These are phyloP conservation scores for Bombus confusus DNA, from an alignment of 1,140 invertebrate genomes.

Conservation along the genomic window DNA sequence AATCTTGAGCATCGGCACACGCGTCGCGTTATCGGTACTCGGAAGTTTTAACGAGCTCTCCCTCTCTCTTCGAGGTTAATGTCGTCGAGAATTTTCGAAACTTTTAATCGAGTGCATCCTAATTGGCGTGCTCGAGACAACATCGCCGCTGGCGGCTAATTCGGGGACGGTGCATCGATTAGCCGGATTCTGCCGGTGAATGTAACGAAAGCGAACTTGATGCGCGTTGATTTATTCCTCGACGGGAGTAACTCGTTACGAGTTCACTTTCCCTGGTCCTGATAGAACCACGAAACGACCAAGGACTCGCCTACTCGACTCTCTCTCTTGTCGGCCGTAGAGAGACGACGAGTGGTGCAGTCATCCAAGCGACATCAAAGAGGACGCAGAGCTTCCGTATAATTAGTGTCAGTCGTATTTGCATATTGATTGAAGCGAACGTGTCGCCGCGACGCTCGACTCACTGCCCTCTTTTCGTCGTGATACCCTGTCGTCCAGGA, in stretches of 20 bases:
- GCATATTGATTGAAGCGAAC: conserved; percentile 81
- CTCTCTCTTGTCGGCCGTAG: conserved; percentile 1
- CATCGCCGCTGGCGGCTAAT: conserved; percentile 43
- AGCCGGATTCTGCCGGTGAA: conserved; percentile 50
- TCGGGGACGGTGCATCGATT: conserved; percentile 50
- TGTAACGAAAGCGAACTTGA: conserved; percentile 67
- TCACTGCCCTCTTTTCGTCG: conserved; percentile 72
- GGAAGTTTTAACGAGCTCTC: conserved; percentile 46
- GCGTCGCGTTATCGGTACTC: conserved; percentile 29
- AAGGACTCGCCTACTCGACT: conserved; percentile 57
- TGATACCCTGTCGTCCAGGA: conserved; percentile 51
- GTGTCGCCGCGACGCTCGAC: conserved; percentile 72
- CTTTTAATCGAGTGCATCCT: conserved; percentile 53
- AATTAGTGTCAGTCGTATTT: conserved; percentile 82
- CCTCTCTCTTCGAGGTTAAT: conserved; percentile 40
- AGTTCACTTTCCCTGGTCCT: conserved; percentile 65
- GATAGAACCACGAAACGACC: conserved; percentile 63
- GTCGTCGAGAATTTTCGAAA: conserved; percentile 52
- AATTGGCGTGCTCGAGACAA: conserved; percentile 50
- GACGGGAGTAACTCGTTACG: conserved; percentile 66
- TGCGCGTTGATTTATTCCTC: conserved; percentile 66
- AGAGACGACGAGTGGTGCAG: conserved; percentile 55
- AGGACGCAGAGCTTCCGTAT: conserved; percentile 80
- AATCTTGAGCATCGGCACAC: conserved; percentile 17
- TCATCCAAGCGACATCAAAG: conserved; percentile 78